Percentiles rank a stretch among this genome's conserved stretches.
phyloP scores from a whole-genome alignment of 1,140 invertebrate genomes.

The Phortica variegata region DNA sequence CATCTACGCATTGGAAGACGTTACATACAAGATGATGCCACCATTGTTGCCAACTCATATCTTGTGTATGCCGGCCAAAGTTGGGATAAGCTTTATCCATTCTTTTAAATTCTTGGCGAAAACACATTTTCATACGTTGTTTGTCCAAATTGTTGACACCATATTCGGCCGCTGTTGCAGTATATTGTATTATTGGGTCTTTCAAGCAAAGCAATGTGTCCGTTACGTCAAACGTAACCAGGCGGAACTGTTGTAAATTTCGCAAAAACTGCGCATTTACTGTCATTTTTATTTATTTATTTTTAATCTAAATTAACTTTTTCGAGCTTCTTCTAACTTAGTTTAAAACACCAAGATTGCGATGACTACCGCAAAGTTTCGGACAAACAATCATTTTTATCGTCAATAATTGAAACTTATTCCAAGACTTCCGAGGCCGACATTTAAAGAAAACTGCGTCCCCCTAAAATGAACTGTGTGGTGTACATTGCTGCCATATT shows the following conservation, averaged over 20 bases:
- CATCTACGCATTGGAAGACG: conserved; percentile 30
- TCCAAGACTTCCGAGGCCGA: too few species aligned
- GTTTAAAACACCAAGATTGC: too few species aligned
- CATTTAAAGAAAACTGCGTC: too few species aligned
- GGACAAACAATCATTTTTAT: too few species aligned
- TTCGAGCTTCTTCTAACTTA: not conserved
- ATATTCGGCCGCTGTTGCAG: conserved; percentile 65
- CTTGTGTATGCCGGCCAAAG: conserved; percentile 30
- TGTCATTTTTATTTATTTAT: conserved; percentile 26
- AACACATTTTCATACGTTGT: conserved; percentile 59
- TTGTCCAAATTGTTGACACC: conserved; percentile 64
- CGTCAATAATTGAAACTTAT: too few species aligned
- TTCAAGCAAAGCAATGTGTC: conserved; percentile 74
- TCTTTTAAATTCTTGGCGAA: conserved; percentile 34
- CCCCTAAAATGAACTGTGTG: too few species aligned
- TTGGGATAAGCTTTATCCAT: conserved; percentile 36
- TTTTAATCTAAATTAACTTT: not conserved
- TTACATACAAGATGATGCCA: conserved; percentile 36
- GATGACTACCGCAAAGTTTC: too few species aligned
- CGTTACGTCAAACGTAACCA: conserved; percentile 87
- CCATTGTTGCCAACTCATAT: conserved; percentile 42
- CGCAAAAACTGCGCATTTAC: conserved; percentile 31
- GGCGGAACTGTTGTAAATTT: conserved; percentile 56
- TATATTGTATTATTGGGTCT: conserved; percentile 71
- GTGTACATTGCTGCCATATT: too few species aligned